A percentile compares a stretch with the other conserved stretches of the same genome.
phyloP scores from a whole-genome alignment of 2,113 vertebrate species.

The Pteropus alecto region DNA sequence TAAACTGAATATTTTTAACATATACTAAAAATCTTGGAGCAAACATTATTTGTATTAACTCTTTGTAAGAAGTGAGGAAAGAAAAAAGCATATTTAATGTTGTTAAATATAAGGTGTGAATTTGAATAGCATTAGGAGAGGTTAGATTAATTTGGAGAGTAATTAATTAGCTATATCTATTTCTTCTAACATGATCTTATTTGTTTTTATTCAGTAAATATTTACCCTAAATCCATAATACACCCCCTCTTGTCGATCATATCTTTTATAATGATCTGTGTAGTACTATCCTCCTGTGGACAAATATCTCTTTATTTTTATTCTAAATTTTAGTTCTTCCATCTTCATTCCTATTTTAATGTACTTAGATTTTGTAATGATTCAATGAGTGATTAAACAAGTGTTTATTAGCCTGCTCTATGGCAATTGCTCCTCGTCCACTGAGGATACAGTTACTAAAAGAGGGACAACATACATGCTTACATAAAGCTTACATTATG shows the following conservation, averaged over 20 bases:
- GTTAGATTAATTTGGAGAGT: background rate
- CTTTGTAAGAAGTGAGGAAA: background rate
- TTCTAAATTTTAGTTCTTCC: background rate
- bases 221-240: background rate
- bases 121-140: background rate
- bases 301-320: background rate
- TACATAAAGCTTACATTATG: background rate
- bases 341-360: background rate
- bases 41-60: background rate
- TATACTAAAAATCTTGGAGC: background rate
- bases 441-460: background rate
- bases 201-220: background rate
- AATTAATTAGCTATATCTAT: background rate
- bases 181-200: background rate
- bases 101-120: background rate
- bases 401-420: background rate
- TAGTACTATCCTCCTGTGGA: background rate
- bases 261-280: background rate
- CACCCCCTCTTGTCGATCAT: rapidly evolving
- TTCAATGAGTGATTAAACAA: background rate
- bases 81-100: background rate
- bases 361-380: background rate
- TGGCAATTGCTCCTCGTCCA: background rate
- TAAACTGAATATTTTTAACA: background rate
- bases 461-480: background rate